A percentile compares a stretch with the other conserved stretches of the same genome.
Conservation (phyloP, 2,888 invertebrate species). For the Abrostola triplasia region DNA sequence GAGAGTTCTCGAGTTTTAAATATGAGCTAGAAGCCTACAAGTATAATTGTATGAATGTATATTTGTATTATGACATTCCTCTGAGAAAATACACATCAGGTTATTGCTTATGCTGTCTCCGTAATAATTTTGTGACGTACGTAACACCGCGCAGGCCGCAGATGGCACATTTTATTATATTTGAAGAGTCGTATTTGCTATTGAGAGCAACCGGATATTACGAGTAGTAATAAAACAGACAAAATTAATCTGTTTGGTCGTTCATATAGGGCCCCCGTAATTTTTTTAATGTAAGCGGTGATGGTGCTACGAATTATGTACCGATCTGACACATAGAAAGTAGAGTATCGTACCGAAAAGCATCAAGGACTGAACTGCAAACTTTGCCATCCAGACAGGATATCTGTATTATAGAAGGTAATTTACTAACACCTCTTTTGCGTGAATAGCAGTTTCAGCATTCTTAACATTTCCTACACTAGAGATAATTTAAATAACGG, state of each 20-base stretch:
- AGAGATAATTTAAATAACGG: conserved; percentile 12
- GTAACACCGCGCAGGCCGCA: conserved; percentile 39
- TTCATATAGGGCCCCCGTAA: conserved; percentile 15
- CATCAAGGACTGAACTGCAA: no score
- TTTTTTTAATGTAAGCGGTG: no score
- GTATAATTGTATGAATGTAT: background rate
- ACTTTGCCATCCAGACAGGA: no score
- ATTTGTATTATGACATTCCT: conserved; percentile 3
- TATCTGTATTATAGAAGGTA: no score
- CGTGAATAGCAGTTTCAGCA: no score
- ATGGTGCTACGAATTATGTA: no score
- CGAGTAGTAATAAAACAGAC: conserved; percentile 62
- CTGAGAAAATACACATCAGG: conserved; percentile 15
- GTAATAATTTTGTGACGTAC: conserved; percentile 31
- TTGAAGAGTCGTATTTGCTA: conserved; percentile 64
- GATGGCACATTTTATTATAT: conserved; percentile 67
- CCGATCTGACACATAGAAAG: no score
- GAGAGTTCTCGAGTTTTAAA: no score
- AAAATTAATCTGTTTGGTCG: conserved; percentile 59
- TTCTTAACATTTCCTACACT: conserved; percentile 7
- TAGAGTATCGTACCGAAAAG: no score
- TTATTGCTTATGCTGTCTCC: conserved; percentile 41
- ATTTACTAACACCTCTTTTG: no score
- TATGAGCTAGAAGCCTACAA: no score
- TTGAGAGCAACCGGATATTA: conserved; percentile 67